These are phyloP conservation scores for Clunio marinus DNA, from an alignment of 2,888 invertebrate species.

Conservation along the genomic window DNA sequence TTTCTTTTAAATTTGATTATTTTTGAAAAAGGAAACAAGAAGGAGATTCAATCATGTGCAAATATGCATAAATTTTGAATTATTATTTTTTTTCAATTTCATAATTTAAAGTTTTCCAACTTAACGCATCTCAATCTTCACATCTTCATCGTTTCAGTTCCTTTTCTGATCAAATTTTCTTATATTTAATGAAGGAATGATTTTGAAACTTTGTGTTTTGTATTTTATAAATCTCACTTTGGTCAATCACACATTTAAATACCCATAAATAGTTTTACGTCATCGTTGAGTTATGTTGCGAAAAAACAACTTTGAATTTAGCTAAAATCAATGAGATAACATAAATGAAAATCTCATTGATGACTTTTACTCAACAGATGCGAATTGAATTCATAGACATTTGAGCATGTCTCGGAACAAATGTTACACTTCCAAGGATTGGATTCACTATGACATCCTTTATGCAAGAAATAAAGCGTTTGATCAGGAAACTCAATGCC, in stretches of 20 bases:
- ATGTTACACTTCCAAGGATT: conserved; percentile 97
- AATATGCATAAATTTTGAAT: too few relatives aligned
- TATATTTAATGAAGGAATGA: not conserved
- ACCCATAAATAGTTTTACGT: conserved; percentile 33
- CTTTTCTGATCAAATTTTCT: not conserved
- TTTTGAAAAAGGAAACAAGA: too few relatives aligned
- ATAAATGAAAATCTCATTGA: conserved; percentile 54
- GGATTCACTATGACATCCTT: conserved; percentile 94
- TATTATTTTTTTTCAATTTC: too few relatives aligned
- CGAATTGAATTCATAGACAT: conserved; percentile 95
- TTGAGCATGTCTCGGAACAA: conserved; percentile 91
- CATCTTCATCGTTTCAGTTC: not conserved
- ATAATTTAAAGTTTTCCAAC: too few relatives aligned
- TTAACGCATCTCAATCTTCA: too few relatives aligned
- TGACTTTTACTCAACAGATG: conserved; percentile 92
- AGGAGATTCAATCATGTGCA: too few relatives aligned
- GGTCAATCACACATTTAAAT: conserved; percentile 33
- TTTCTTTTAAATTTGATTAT: too few relatives aligned
- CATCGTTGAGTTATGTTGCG: conserved; percentile 1
- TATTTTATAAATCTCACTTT: conserved; percentile 24
- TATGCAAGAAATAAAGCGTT: conserved; percentile 93
- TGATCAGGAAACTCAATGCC: conserved; percentile 93
- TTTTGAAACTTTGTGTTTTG: not conserved
- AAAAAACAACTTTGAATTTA: not conserved
- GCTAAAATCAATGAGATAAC: not conserved